Base-by-base conservation (phyloP, 2,888 invertebrate species). In the Mycalesis mineus region DNA sequence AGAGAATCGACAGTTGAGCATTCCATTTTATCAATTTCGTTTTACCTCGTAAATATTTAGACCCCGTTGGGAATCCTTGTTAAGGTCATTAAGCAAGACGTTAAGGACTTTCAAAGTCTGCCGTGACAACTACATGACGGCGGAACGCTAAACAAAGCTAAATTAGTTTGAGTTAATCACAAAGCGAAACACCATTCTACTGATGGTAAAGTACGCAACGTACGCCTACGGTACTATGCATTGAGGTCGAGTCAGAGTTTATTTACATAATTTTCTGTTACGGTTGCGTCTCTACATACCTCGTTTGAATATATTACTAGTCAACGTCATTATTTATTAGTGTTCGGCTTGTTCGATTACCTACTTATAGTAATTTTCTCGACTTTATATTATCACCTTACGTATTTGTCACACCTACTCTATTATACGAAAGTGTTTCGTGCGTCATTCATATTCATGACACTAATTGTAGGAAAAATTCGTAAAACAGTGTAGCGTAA, bases 191-290 rank as follows among this genome's bases (percentile, higher is more conserved):
- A 42, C 14, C 22, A 5, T 56, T 36, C 44, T 37, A 39, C 17
- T 39, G 50, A 39, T 39, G 50, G n/a, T 36, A 39, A 31, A 44
- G 51, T 37, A 41, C 29, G 29, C 51, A 51, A 14, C 29, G 48
- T 57, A 28, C 48, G 56, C 42, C 58, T 54, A 57, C 49, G 28
- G 14, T 49, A 36, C 49, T 42, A 47, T 60, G 58, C 50, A 64
- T 58, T 54, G 31, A 60, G 62, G 62, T 64, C 58, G 56, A 54
- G 54, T 17, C 54, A 39, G 39, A 33, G 13, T 53, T 29, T 51
- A 64, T 65, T 65, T 62, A 54, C 62, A 65, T 65, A 60, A 60
- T 58, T 63, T 62, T 63, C 61, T 57, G 58, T 58, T 55, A 55
- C 49, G 36, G 31, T 29, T 31, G 40, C 15, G 11, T 51, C 50